Evolutionary conservation across 1,140 invertebrate genomes (phyloP).

Genomic region (Lethocerus indicus): DNA sequence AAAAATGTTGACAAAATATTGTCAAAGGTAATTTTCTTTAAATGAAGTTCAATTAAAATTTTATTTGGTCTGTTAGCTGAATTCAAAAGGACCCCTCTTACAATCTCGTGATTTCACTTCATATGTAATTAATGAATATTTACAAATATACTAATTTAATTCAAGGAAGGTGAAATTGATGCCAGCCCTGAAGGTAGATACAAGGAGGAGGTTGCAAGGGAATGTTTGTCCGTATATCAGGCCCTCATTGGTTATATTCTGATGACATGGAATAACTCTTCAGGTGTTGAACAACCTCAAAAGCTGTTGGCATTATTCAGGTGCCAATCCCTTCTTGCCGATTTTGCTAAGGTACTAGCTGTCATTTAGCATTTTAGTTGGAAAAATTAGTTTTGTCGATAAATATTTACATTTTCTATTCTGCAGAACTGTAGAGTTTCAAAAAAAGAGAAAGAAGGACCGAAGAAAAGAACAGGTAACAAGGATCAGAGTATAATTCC

Average conservation of each 20-base stretch:
- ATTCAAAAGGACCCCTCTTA: neutral
- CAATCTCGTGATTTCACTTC: too few species aligned
- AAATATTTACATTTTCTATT: slow-evolving; percentile 10
- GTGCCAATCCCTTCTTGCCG: slow-evolving; percentile 14
- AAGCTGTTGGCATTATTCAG: slow-evolving; percentile 13
- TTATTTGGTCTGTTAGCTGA: too few species aligned
- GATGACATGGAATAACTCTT: slow-evolving; percentile 11
- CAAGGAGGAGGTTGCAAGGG: slow-evolving; percentile 14
- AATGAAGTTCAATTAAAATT: too few species aligned
- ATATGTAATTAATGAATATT: neutral
- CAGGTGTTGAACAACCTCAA: slow-evolving; percentile 8
- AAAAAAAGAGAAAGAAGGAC: slow-evolving; percentile 16
- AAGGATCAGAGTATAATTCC: slow-evolving; percentile 2
- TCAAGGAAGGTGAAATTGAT: slow-evolving; percentile 4
- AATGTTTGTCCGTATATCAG: slow-evolving; percentile 15
- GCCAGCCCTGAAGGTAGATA: neutral
- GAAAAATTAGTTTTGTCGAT: neutral
- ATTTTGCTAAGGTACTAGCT: slow-evolving; percentile 16
- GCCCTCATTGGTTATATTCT: slow-evolving; percentile 17
- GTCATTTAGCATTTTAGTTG: neutral
- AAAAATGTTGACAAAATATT: too few species aligned
- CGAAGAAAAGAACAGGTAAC: slow-evolving; percentile 12
- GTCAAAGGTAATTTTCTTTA: too few species aligned
- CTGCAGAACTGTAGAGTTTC: too few species aligned
- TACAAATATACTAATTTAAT: too few species aligned